phyloP scores from a whole-genome alignment of 2,797 vertebrate species.

The Chiroxiphia lanceolata region DNA sequence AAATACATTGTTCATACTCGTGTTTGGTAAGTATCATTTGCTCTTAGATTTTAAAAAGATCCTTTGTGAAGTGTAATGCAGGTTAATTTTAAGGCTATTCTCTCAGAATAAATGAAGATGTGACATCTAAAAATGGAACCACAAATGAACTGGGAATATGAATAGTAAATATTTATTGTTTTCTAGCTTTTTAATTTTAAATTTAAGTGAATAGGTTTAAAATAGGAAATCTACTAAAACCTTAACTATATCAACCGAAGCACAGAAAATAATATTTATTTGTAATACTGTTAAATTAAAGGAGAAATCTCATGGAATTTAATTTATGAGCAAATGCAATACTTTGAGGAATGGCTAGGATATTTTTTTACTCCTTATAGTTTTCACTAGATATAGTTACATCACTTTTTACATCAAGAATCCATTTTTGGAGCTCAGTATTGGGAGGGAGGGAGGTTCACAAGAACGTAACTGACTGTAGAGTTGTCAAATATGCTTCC shows the following conservation, averaged over 20 bases:
- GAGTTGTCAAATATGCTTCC: background rate
- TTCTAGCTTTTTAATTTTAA: background rate
- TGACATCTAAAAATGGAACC: background rate
- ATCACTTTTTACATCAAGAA: background rate
- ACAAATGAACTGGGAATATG: background rate
- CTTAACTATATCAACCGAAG: background rate
- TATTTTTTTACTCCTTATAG: background rate
- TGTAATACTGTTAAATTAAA: background rate
- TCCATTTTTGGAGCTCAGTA: background rate
- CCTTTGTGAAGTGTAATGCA: background rate
- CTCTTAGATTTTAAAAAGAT: background rate
- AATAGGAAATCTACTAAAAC: background rate
- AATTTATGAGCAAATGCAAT: background rate
- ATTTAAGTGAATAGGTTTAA: background rate
- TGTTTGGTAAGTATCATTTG: constrained; percentile 88
- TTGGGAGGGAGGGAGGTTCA: rapidly evolving
- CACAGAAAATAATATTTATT: background rate
- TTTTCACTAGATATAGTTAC: background rate
- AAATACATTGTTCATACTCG: constrained; percentile 97
- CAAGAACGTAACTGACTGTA: background rate
- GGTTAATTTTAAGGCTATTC: background rate
- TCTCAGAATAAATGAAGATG: background rate
- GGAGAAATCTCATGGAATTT: background rate
- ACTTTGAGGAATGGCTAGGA: background rate
- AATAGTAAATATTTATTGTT: background rate